These are phyloP conservation scores for Polia nebulosa DNA, from an alignment of 2,888 invertebrate genomes.

Conservation along the genomic window DNA sequence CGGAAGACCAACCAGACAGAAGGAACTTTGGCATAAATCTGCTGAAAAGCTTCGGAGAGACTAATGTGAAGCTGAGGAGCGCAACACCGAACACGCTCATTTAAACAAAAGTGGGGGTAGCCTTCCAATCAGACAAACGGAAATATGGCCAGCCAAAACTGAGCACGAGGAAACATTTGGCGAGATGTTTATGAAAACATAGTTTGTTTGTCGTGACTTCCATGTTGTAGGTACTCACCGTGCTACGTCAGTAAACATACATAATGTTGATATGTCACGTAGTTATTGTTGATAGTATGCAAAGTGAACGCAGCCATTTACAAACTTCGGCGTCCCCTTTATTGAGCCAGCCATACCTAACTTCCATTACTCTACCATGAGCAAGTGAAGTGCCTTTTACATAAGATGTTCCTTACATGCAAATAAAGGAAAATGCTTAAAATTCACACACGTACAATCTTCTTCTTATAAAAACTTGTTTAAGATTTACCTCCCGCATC, in stretches of 20 bases:
- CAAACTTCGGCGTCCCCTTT: slow-evolving; percentile 5
- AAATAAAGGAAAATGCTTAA: neutral
- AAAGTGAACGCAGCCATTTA: slow-evolving; percentile 11
- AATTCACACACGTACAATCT: neutral
- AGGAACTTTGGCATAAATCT: neutral
- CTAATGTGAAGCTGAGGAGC: neutral
- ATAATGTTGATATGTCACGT: slow-evolving; percentile 28
- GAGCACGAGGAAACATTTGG: slow-evolving; percentile 11
- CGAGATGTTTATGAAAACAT: slow-evolving; percentile 36
- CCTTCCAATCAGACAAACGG: neutral
- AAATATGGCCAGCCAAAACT: slow-evolving; percentile 3
- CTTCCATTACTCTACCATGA: neutral
- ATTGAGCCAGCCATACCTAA: neutral
- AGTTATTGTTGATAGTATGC: slow-evolving; percentile 29
- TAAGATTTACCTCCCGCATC: slow-evolving; percentile 8
- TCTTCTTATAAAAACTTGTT: neutral
- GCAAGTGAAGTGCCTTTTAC: neutral
- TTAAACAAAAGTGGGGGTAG: neutral
- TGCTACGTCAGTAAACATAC: slow-evolving; percentile 24
- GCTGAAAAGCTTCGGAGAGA: neutral
- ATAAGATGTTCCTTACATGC: neutral
- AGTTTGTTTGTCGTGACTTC: slow-evolving; percentile 30
- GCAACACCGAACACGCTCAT: neutral
- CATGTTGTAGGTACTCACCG: slow-evolving; percentile 18
- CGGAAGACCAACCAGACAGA: neutral